Conservation (phyloP, 2,888 invertebrate genomes). For the Monochamus alternatus region DNA sequence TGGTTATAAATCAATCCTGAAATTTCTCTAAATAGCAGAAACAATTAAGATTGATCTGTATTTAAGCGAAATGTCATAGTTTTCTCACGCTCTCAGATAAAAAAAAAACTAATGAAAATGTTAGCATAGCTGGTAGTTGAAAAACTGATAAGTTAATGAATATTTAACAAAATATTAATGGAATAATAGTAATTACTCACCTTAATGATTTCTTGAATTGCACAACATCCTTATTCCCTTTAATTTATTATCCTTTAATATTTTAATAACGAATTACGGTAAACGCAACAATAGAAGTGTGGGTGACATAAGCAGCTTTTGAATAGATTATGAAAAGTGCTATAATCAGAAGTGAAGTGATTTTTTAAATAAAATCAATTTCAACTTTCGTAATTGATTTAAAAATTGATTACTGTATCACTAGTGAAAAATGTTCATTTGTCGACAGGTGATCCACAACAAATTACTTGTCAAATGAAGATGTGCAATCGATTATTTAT, state of each 20-base stretch:
- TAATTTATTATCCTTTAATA: constrained; percentile 31
- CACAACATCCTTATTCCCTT: constrained; percentile 30
- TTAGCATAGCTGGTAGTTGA: constrained; percentile 16
- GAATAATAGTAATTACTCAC: constrained; percentile 32
- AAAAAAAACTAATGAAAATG: constrained; percentile 18
- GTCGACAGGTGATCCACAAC: too few relatives aligned
- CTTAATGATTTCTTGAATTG: constrained; percentile 33
- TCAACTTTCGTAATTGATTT: background rate
- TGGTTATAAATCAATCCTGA: constrained; percentile 47
- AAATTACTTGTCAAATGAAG: too few relatives aligned
- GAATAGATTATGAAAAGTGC: background rate
- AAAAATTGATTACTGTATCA: too few relatives aligned
- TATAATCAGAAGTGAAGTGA: background rate
- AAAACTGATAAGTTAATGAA: constrained; percentile 26
- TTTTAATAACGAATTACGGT: constrained; percentile 17
- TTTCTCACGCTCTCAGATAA: constrained; percentile 50
- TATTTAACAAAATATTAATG: constrained; percentile 35
- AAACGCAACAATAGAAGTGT: constrained; percentile 19
- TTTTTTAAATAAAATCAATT: background rate
- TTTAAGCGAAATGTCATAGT: constrained; percentile 51
- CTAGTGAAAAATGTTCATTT: too few relatives aligned
- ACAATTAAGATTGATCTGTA: constrained; percentile 39
- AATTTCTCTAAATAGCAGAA: constrained; percentile 35
- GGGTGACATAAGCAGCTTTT: constrained; percentile 19
- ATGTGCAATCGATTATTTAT: too few relatives aligned